A percentile compares a stretch with the other conserved stretches of the same genome.
phyloP scores from a whole-genome alignment of 2,113 vertebrate species.

The Nothoprocta pentlandii region DNA sequence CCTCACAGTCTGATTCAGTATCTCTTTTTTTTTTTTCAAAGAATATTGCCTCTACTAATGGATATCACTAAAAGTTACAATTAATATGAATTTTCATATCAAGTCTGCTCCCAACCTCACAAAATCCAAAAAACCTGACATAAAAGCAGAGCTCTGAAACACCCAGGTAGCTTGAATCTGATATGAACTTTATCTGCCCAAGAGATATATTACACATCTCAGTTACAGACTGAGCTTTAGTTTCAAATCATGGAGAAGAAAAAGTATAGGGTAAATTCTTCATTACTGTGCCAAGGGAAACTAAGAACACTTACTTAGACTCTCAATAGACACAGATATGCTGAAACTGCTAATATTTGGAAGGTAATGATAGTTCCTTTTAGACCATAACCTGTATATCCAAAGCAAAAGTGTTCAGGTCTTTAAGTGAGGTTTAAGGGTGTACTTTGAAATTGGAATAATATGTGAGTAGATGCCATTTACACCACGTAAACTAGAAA shows the following conservation, averaged over 20 bases:
- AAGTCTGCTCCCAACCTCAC: neutral
- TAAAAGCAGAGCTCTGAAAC: conserved; percentile 28
- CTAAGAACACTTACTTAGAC: conserved; percentile 8
- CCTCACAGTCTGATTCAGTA: too few species aligned
- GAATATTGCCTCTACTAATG: neutral
- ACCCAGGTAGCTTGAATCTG: conserved; percentile 25
- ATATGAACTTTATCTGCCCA: conserved; percentile 37
- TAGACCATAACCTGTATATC: neutral
- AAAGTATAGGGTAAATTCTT: conserved; percentile 31
- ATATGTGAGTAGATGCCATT: neutral
- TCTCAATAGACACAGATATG: neutral
- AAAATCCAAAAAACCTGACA: conserved; percentile 5
- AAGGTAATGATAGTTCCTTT: conserved; percentile 16
- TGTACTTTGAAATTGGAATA: conserved; percentile 18
- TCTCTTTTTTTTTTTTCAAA: neutral
- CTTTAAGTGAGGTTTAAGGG: neutral
- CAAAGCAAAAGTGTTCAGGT: neutral
- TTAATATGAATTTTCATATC: conserved; percentile 13
- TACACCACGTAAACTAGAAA: neutral
- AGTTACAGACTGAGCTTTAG: conserved; percentile 46
- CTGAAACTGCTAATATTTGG: neutral
- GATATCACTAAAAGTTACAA: neutral
- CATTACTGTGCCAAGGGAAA: conserved; percentile 31
- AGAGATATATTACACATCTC: neutral
- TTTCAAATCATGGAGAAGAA: conserved; percentile 24